Base-by-base conservation (phyloP, 2,888 invertebrate genomes). In the Ichneumoninae sp. region DNA sequence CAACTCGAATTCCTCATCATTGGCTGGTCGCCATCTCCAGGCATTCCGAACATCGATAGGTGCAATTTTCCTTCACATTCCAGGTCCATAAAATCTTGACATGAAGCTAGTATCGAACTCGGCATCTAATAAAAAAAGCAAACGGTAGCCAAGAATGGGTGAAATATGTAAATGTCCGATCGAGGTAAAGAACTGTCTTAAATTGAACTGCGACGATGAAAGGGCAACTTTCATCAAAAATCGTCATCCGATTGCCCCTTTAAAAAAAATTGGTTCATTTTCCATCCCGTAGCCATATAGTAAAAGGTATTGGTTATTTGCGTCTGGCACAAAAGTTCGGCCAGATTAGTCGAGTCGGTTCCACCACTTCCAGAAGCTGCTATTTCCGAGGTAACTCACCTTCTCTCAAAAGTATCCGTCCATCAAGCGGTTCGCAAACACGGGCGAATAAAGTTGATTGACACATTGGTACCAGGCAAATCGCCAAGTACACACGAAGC, bases 401-500 rank as follows among this genome's bases (percentile, higher is more conserved):
- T 47, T 16, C 0, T 40, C 44, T 16, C 44, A 16, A 16, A 47
- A 16, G 3, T 2, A 16, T 47, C 44, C 16, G 16, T 47, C 5
- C 16, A 47, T 47, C 13, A 47, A 47, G 16, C 44, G 40, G 44
- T 66, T 65, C 40, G 66, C 33, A 52, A 60, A 79, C 47, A 33
- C 63, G 22, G 44, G 52, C 30, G 50, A 65, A 69, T 66, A 76
- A 54, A 40, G 30, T 22, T 57, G 47, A 60, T 10, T 26, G 57
- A 26, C 26, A 26, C 26, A 57, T 13, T 6, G 52, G 40, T 65
- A 74, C 10, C 44, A 69, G 40, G 63, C 60, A 30, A 13, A 75
- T 19, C 52, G 52, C n/a, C 33, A 33, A 60, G 54, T 83, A 70
- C 30, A 69, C 54, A 69, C 26, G 69, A 50, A 40, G 47, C 10